These are phyloP conservation scores for Sycophila sp. DNA, from an alignment of 1,140 invertebrate genomes.

Conservation along the genomic window DNA sequence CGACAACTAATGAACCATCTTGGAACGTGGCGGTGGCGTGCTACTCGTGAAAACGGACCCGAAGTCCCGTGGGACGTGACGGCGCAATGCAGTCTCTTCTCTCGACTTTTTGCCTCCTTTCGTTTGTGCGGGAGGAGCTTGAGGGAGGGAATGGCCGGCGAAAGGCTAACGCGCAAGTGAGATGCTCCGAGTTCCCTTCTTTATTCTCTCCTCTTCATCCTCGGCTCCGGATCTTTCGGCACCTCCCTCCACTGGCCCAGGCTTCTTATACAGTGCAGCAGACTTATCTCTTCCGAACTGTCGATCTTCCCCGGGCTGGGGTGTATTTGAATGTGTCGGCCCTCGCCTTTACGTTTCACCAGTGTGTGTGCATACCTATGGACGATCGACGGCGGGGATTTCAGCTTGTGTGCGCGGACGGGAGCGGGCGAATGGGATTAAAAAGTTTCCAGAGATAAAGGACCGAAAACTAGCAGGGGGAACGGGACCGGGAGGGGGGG, in stretches of 20 bases:
- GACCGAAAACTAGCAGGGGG: neutral
- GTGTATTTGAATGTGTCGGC: conserved; percentile 39
- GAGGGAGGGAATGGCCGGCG: neutral
- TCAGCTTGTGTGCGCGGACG: too few relatives aligned
- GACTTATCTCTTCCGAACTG: conserved; percentile 25
- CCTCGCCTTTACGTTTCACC: conserved; percentile 23
- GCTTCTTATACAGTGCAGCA: conserved; percentile 1
- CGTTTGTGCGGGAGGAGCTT: neutral
- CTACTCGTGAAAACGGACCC: conserved; percentile 44
- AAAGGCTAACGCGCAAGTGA: neutral
- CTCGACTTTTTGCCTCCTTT: conserved; percentile 51
- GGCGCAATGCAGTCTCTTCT: conserved; percentile 63
- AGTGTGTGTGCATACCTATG: conserved; percentile 5
- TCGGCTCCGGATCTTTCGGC: neutral
- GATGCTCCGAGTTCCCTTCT: conserved; percentile 15
- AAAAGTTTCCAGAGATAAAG: conserved; percentile 24
- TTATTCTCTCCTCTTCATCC: conserved; percentile 26
- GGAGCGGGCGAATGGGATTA: conserved; percentile 23
- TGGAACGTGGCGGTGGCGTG: conserved; percentile 51
- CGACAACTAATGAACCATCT: conserved; percentile 67
- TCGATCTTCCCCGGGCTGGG: conserved; percentile 36
- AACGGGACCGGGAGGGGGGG: neutral
- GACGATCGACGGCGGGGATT: conserved; percentile 28
- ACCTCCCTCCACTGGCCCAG: conserved; percentile 7
- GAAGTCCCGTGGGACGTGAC: conserved; percentile 64